These are phyloP conservation scores for Sinosuthora webbiana DNA, from an alignment of 2,113 vertebrate species.

Conservation along the genomic window DNA sequence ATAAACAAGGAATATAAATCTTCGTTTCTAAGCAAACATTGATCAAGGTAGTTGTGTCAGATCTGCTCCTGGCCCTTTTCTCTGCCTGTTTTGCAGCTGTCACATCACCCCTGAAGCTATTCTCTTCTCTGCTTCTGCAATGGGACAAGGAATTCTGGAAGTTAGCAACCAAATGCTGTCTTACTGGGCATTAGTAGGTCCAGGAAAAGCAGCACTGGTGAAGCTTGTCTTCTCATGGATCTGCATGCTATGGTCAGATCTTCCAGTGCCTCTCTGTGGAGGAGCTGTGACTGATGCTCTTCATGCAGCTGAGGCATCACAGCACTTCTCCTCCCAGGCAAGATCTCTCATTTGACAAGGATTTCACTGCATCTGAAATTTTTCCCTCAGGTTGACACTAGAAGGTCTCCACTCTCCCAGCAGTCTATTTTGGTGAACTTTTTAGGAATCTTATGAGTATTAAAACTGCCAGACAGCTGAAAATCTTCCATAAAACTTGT, in stretches of 20 bases:
- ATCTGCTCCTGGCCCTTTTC: background rate
- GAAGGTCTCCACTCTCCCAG: background rate
- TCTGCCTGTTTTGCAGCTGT: background rate
- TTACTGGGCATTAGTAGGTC: background rate
- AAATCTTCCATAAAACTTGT: conserved; percentile 7
- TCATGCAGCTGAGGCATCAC: background rate
- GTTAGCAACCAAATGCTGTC: background rate
- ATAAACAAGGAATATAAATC: conserved; percentile 26
- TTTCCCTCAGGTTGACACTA: background rate
- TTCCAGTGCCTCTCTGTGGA: background rate
- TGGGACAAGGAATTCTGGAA: background rate
- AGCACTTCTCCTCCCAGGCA: background rate
- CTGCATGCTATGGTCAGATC: background rate
- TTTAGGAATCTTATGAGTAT: background rate
- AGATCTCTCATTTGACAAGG: background rate
- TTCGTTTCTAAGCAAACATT: background rate
- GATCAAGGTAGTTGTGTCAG: background rate
- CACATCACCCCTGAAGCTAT: background rate
- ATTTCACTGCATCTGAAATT: background rate
- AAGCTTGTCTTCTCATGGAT: background rate
- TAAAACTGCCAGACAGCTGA: background rate
- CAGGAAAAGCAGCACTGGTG: background rate
- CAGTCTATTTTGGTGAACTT: background rate
- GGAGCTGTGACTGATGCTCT: background rate
- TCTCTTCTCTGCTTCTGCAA: background rate